phyloP scores from a whole-genome alignment of 2,797 vertebrate species.

The Alcedo quadribrachys region DNA sequence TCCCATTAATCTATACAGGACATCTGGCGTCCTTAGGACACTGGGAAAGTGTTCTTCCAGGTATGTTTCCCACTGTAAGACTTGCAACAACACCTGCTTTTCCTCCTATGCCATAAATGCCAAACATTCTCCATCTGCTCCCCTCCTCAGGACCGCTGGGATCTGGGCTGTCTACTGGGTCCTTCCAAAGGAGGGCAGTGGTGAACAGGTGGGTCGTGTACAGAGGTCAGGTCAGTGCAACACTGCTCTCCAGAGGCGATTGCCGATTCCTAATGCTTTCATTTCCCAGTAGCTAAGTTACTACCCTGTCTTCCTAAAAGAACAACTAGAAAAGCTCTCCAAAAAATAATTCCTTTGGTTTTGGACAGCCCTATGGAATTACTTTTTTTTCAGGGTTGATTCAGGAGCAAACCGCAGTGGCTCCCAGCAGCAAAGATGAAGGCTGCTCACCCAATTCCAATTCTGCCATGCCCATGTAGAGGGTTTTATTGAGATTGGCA shows the following conservation, averaged over 20 bases:
- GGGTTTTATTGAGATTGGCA: not conserved
- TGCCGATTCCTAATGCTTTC: not conserved
- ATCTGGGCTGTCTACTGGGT: not conserved
- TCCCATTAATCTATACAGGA: not conserved
- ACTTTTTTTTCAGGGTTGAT: not conserved
- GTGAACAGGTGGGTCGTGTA: not conserved
- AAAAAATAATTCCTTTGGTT: not conserved
- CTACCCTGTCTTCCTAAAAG: not conserved
- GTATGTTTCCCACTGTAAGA: not conserved
- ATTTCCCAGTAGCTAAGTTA: not conserved
- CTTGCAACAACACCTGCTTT: not conserved
- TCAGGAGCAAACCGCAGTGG: not conserved
- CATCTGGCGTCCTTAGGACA: not conserved
- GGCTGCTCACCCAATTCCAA: not conserved
- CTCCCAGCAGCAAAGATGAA: not conserved
- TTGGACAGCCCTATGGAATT: not conserved
- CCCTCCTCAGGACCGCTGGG: not conserved
- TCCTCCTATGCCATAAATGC: not conserved
- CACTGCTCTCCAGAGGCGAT: not conserved
- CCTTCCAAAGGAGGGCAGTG: not conserved
- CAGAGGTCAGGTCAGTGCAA: not conserved
- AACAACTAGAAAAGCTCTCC: not conserved
- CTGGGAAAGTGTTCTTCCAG: not conserved
- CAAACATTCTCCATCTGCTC: not conserved
- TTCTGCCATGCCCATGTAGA: not conserved